Base-by-base conservation (phyloP, 2,113 vertebrate genomes). In the Apus apus region DNA sequence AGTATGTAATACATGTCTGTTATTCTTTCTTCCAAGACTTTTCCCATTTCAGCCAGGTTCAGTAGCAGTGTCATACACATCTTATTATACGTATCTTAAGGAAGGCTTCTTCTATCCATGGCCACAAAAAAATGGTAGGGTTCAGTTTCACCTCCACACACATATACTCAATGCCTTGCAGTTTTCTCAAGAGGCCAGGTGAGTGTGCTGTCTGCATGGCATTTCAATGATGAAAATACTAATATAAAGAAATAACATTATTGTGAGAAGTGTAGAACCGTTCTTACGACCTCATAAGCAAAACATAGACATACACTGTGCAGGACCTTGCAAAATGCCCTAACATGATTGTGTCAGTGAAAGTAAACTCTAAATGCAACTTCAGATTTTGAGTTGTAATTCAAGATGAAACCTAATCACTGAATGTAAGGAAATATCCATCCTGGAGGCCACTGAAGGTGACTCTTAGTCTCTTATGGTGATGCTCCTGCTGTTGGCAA, bases 181-280 rank as follows among this genome's bases (percentile, higher is more conserved):
- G 83, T 96, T 97, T 89, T 95, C 76, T 93, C 71, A 32, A 1
- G n/a, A 93, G 89, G 76, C 96, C 96, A 97, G 93, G 60, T 96
- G 95, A 96, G 96, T 96, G 97, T 94, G 97, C 96, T 97, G 29
- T 97, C 60, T 96, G 87, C 96, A 89, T 91, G 95, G n/a, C 1
- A 2, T 95, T 97, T 85, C 67, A 70, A 15, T 60, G 43, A 48
- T 27, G 66, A 62, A 89, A 89, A 65, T 14, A 65, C 7, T 62
- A 53, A 58, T 32, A 54, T 43, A 87, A 87, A 86, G 83, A 87
- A 68, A 66, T 48, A 36, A 1, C 8, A 56, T 56, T 78, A 68
- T 53, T 87, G 30, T 53, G 32, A 90, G 66, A 32, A 82, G 56
- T 36, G 8, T 34, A 25, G 61, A 78, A 53, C 73, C 64, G 34